Evolutionary conservation across 1,140 invertebrate species (phyloP), one percentile per base, ranked within the genome.

Genomic region (Cheumatopsyche charites): DNA sequence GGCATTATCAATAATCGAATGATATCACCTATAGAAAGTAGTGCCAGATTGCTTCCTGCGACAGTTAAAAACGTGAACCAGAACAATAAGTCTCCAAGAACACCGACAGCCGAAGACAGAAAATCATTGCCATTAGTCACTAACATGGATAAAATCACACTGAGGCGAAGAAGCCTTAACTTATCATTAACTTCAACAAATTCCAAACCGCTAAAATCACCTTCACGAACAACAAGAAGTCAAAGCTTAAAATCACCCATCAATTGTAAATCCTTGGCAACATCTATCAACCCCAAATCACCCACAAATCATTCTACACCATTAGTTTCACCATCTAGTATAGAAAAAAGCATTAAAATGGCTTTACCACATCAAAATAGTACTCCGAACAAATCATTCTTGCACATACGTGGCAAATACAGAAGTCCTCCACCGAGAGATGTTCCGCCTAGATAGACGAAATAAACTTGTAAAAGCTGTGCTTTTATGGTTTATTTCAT

Each of bases 331-430:
- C 84, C 62, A 82, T 84, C 73, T 80, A 83, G 76, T 74, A 85
- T 84, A 42, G 83, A 85, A 63, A 82, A 82, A 73, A 83, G 80
- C 74, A 82, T 83, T 71, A 65, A 82, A 5, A 75, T 79, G 55
- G 83, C 82, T 12, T 74, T 84, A 19, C 81, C 81, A 15, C 62
- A 78, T 79, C 76, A 82, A 76, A 80, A 80, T 15, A 81, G 73
- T 69, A 81, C 79, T 7, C 70, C 80, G 19, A 82, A 83, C 61
- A 84, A 86, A 79, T 82, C 87, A 79, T 91, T 89, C 80, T 81
- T 91, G 67, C 90, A 90, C 82, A 90, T 91, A 77, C 86, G 88
- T 77, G 88, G 88, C 79, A 91, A 91, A 80, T 91, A 91, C 79
- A 85, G 89, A 76, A 90, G 88, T 79, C 86, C 89, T 43, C 86